These are phyloP conservation scores for Drosophila cognata DNA, from an alignment of 2,888 invertebrate genomes.

Conservation along the genomic window DNA sequence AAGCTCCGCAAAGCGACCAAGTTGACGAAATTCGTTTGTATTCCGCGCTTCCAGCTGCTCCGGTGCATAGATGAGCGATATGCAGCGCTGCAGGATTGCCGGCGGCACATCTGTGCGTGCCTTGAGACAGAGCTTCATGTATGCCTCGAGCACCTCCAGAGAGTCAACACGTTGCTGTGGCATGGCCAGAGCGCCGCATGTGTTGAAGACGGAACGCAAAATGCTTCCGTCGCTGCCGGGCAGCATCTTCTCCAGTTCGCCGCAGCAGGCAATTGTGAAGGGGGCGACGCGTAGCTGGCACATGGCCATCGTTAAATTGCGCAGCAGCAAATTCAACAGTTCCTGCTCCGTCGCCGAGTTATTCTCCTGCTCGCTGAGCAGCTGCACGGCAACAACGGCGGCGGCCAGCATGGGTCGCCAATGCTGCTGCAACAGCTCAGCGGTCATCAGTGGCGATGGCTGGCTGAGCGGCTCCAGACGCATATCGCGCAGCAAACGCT, in stretches of 20 bases:
- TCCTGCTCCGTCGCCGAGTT: slow-evolving; percentile 64
- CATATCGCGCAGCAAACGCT: slow-evolving; percentile 66
- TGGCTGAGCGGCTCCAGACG: slow-evolving; percentile 70
- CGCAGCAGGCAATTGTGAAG: slow-evolving; percentile 64
- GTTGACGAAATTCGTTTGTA: slow-evolving; percentile 60
- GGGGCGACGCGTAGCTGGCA: slow-evolving; percentile 57
- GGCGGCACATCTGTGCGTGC: slow-evolving; percentile 65
- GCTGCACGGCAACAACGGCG: slow-evolving; percentile 66
- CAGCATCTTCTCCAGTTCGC: slow-evolving; percentile 60
- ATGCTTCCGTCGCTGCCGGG: slow-evolving; percentile 46
- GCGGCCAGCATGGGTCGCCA: slow-evolving; percentile 74
- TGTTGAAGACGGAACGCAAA: slow-evolving; percentile 68
- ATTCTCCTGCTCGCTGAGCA: slow-evolving; percentile 40
- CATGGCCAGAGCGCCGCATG: slow-evolving; percentile 23
- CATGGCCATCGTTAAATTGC: slow-evolving; percentile 64
- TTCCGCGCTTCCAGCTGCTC: slow-evolving; percentile 50
- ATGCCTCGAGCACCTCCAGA: slow-evolving; percentile 59
- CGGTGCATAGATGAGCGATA: slow-evolving; percentile 62
- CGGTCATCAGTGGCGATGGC: slow-evolving; percentile 70
- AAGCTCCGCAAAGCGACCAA: slow-evolving; percentile 61
- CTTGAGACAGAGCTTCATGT: slow-evolving; percentile 64
- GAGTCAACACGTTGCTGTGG: slow-evolving; percentile 15
- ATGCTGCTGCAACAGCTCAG: slow-evolving; percentile 65
- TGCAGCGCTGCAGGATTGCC: slow-evolving; percentile 70
- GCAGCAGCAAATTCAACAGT: slow-evolving; percentile 66